Conservation (phyloP, 2,797 vertebrate species). For the Coranthus polyacanthus region DNA sequence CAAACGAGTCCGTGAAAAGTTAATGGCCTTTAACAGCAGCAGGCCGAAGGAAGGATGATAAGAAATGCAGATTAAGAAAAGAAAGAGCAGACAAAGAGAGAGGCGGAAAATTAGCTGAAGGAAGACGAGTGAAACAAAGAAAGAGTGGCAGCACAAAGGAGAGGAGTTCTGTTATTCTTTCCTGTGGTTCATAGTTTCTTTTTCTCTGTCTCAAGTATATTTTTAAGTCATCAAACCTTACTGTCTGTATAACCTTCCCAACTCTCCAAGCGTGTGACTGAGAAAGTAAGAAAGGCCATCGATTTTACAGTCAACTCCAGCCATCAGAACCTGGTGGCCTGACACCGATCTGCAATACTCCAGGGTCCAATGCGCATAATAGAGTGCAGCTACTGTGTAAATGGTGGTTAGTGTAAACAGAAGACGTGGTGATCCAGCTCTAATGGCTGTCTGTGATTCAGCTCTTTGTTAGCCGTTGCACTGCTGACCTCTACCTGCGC, state of each 20-base stretch:
- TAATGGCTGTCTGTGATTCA: conserved; percentile 50
- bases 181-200: conserved; percentile 15
- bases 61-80: neutral
- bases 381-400: conserved; percentile 66
- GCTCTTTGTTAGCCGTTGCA: conserved; percentile 45
- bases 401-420: conserved; percentile 64
- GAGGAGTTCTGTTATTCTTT: conserved; percentile 21
- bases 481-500: conserved; percentile 52
- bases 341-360: conserved; percentile 48
- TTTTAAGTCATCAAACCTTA: conserved; percentile 43
- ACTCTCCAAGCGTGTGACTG: conserved; percentile 19
- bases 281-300: conserved; percentile 55
- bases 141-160: conserved; percentile 29
- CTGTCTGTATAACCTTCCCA: conserved; percentile 17
- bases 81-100: too few relatives aligned
- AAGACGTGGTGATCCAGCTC: conserved; percentile 52
- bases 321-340: conserved; percentile 46
- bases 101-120: too few relatives aligned
- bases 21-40: conserved; percentile 23
- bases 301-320: conserved; percentile 65
- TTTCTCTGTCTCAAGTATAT: conserved; percentile 29
- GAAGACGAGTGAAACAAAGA: conserved; percentile 30
- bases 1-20: conserved; percentile 38
- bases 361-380: conserved; percentile 47
- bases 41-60: conserved; percentile 26